Conservation (phyloP, 2,888 invertebrate species). For the Drosophila vallismaia region DNA sequence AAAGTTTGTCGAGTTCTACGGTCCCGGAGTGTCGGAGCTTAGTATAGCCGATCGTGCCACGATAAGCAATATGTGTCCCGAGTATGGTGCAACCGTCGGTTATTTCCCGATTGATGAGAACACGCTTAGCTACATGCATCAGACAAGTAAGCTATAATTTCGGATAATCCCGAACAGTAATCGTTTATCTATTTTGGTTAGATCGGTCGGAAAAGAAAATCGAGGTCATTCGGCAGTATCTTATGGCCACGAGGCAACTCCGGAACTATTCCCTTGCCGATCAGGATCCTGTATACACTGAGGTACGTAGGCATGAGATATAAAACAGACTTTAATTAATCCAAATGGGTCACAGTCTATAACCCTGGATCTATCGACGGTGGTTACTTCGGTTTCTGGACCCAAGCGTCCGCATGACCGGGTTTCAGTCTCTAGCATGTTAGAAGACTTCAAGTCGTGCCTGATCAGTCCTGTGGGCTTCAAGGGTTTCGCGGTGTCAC, state of each 20-base stretch:
- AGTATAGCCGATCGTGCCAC: conserved; percentile 99
- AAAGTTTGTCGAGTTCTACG: conserved; percentile 99
- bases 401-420: conserved; percentile 99
- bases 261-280: conserved; percentile 90
- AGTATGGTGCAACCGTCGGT: conserved; percentile 98
- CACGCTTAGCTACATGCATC: conserved; percentile 91
- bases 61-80: conserved; percentile 99
- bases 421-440: conserved; percentile 95
- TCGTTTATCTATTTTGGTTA: conserved; percentile 80
- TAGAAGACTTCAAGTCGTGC: conserved; percentile 93
- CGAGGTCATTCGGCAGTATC: conserved; percentile 91
- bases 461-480: conserved; percentile 96
- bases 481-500: conserved; percentile 93
- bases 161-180: too few species aligned
- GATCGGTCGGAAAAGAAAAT: conserved; percentile 92
- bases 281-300: conserved; percentile 93
- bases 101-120: conserved; percentile 95
- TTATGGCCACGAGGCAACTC: conserved; percentile 92
- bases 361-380: conserved; percentile 91
- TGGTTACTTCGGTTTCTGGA: conserved; percentile 97
- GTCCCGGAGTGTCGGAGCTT: conserved; percentile 94
- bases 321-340: neutral
- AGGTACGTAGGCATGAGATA: conserved; percentile 76
- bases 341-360: conserved; percentile 57
- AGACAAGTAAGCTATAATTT: conserved; percentile 88